Conservation (phyloP, 2,797 vertebrate species). For the Centropyge bicolor region DNA sequence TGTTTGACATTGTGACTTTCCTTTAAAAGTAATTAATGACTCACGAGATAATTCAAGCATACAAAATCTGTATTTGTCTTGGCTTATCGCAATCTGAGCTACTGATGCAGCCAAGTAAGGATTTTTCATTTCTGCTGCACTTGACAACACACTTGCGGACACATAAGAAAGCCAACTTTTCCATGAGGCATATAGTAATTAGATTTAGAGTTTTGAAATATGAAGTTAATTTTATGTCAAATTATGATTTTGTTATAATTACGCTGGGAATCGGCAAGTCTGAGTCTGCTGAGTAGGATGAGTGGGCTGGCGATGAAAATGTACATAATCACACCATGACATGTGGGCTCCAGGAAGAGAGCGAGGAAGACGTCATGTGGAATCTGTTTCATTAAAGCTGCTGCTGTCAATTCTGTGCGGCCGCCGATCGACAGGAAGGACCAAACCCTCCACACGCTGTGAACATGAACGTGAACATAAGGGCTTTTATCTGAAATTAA, state of each 20-base stretch:
- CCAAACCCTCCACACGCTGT: not conserved
- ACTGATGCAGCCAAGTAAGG: constrained; percentile 2
- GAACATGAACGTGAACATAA: not conserved
- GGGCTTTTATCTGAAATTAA: not conserved
- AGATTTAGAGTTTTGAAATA: not conserved
- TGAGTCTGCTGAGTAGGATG: constrained; percentile 18
- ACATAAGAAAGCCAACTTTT: not conserved
- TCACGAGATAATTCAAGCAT: constrained; percentile 22
- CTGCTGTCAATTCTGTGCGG: constrained; percentile 11
- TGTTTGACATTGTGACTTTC: constrained; percentile 23
- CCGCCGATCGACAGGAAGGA: not conserved
- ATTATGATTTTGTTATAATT: constrained; percentile 31
- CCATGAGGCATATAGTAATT: not conserved
- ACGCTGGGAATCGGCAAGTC: constrained; percentile 6
- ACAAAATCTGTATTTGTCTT: constrained; percentile 4
- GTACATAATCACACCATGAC: constrained; percentile 29
- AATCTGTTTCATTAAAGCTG: constrained; percentile 31
- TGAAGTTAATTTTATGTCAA: constrained; percentile 1
- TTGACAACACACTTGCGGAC: not conserved
- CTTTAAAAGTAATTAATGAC: constrained; percentile 35
- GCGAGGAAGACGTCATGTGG: not conserved
- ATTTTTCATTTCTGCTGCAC: constrained; percentile 15
- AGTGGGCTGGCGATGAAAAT: constrained; percentile 47
- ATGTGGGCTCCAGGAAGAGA: constrained; percentile 12
- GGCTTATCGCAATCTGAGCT: constrained; percentile 18